A percentile compares a stretch with the other conserved stretches of the same genome.
Evolutionary conservation across 2,888 invertebrate genomes (phyloP).

Genomic region (Molanna angustata): DNA sequence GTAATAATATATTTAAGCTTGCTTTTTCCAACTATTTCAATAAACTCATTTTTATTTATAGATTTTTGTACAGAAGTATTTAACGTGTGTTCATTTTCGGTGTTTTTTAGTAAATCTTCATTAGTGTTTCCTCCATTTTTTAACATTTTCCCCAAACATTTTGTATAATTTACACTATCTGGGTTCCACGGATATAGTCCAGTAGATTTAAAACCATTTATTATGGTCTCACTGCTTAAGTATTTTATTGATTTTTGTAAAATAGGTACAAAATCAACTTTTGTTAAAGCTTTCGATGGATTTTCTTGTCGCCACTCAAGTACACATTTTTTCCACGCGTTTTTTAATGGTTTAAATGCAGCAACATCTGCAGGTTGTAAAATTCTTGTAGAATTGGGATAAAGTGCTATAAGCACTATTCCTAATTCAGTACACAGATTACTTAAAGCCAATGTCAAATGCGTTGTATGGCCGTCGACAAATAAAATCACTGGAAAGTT

Average conservation of each 20-base stretch:
- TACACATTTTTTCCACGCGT: slow-evolving; percentile 3
- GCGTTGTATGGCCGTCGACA: slow-evolving; percentile 4
- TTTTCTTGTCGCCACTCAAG: not conserved
- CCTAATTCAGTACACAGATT: slow-evolving; percentile 3
- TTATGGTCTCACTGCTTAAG: not conserved
- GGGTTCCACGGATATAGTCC: slow-evolving; percentile 2
- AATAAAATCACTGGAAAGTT: slow-evolving; percentile 1
- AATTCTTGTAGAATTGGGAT: slow-evolving; percentile 1
- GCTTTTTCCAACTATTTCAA: not conserved
- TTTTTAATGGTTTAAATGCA: slow-evolving; percentile 3
- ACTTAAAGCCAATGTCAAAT: slow-evolving; percentile 1
- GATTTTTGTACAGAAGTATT: too few relatives aligned
- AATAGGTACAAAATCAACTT: not conserved
- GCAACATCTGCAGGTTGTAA: slow-evolving; percentile 6
- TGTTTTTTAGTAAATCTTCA: not conserved
- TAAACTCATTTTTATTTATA: not conserved
- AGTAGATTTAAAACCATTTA: slow-evolving; percentile 2
- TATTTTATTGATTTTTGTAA: not conserved
- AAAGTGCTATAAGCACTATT: not conserved
- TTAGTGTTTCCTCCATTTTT: not conserved
- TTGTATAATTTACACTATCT: not conserved
- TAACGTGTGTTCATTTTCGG: not conserved
- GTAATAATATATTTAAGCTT: not conserved
- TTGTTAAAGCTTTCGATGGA: not conserved
- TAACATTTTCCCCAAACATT: slow-evolving; percentile 1